phyloP scores from a whole-genome alignment of 2,113 vertebrate species.

The Lutjanus erythropterus region DNA sequence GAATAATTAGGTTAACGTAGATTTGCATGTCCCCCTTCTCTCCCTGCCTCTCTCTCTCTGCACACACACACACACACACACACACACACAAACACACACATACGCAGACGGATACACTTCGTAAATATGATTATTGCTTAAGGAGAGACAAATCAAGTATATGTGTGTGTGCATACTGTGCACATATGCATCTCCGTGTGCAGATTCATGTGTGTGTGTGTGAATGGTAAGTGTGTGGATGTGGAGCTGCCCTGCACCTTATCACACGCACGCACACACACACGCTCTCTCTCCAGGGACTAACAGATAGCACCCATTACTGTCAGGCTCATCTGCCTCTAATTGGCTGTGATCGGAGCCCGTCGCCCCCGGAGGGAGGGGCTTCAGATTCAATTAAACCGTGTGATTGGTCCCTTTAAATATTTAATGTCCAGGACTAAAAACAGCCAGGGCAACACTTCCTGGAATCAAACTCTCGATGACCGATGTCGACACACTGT shows the following conservation, averaged over 20 bases:
- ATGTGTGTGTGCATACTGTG: conserved; percentile 2
- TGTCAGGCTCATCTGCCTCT: conserved; percentile 83
- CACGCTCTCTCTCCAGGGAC: conserved; percentile 56
- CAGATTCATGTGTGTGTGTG: too few species aligned
- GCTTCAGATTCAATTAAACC: conserved; percentile 82
- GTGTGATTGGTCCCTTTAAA: conserved; percentile 81
- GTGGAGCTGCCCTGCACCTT: conserved; percentile 8
- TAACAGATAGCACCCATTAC: conserved; percentile 84
- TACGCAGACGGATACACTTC: not conserved
- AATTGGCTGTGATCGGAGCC: conserved; percentile 84
- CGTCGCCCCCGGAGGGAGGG: conserved; percentile 72
- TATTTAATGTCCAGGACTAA: conserved; percentile 82
- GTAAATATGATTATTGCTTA: conserved; percentile 51
- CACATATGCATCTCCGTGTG: not conserved
- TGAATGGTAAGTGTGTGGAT: not conserved
- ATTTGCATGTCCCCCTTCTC: conserved; percentile 65
- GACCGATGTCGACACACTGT: not conserved
- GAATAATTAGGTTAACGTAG: conserved; percentile 75
- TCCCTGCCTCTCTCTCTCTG: conserved; percentile 36
- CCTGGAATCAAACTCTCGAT: conserved; percentile 60
- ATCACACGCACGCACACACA: conserved; percentile 8
- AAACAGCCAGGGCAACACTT: conserved; percentile 72
- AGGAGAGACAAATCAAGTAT: conserved; percentile 7
- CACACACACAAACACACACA: not conserved
- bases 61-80: conserved; percentile 13